Base-by-base conservation (phyloP, 2,888 invertebrate genomes). In the Lingula anatina region DNA sequence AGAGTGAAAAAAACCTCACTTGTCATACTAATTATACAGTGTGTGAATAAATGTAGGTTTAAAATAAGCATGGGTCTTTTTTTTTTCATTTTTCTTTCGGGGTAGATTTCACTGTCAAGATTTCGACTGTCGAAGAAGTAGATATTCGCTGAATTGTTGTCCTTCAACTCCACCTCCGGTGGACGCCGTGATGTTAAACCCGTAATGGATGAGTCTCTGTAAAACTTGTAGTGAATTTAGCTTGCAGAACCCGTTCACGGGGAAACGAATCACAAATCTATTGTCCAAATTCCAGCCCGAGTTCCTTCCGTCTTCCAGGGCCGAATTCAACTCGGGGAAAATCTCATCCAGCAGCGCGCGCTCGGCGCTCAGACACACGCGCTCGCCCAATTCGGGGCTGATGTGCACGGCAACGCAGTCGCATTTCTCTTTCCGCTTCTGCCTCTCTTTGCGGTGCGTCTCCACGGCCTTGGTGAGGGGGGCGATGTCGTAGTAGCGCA, bases 171-270 rank as follows among this genome's bases (percentile, higher is more conserved):
- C 89, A 21, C 89, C 89, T 0, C 90, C 90, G 64, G 87, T 89
- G 70, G 89, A 88, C 25, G 90, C 89, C 44, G 86, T 86, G 51
- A 90, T 83, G 59, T 82, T 82, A 76, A 90, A 90, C 46, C 86
- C 86, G 54, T 86, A 83, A 71, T 89, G 89, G 41, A 90, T 78
- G 42, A 90, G 82, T 71, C 89, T 83, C 58, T 88, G 87, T 66
- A 90, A 85, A 54, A 89, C 89, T 78, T 90, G 90, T 55, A 90
- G 85, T n/a, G 89, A 89, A 76, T 89, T 90, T 59, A 90, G 81
- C 78, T 90, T 90, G 80, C 89, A 90, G 78, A 89, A 90, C 61
- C 90, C 90, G 77, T 90, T 90, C 49, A 90, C 79, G 12, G 90
- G 90, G 71, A 89, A 90, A 53, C 90, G 81, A 60, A 90, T 89